Evolutionary conservation across 1,140 invertebrate genomes (phyloP), one percentile per base, ranked within the genome.

Genomic region (Pseudachorutes palmiensis): DNA sequence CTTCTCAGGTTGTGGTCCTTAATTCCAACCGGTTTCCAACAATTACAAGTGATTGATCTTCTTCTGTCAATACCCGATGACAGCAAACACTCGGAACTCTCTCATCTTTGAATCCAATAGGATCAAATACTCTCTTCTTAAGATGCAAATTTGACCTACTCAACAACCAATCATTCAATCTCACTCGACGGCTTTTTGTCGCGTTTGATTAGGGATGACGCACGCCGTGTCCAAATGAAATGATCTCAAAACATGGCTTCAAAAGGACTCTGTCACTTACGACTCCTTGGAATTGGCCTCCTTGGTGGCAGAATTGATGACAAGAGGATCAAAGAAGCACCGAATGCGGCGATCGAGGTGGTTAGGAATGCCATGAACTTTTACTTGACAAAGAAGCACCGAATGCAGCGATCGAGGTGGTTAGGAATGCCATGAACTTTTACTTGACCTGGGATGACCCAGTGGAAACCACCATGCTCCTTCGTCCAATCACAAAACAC

Each of bases 251-350:
- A 55, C 14, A 55, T 55, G 24, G 24, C n/a, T n/a, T n/a, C 51
- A 16, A 55, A 55, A 55, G 3, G 12, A 16, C 14, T 9, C 9
- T 16, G 24, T n/a, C 3, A 55, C 24, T 55, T 16, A 55, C 9
- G 29, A 32, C 5, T 61, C 9, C 24, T 61, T 32, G 59, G 59
- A 61, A 61, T 9, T 12, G 55, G 55, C n/a, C 29, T 30, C 59
- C 33, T 30, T 24, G 59, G 59, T 31, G 59, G 59, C 2, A 61
- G 59, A 32, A 61, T 16, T 36, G 59, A 9, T 9, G 59, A 61
- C 29, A 61, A 24, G 5, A 61, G 29, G 31, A 61, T 61, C 9
- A 61, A 24, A 9, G 59, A 61, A 9, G 59, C 29, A 30, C 59
- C 59, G 32, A 61, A 28, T 26, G 59, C 59, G 5, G 32, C 30